Evolutionary conservation across 2,797 vertebrate species (phyloP).

Genomic region (Glyptemys insculpta): DNA sequence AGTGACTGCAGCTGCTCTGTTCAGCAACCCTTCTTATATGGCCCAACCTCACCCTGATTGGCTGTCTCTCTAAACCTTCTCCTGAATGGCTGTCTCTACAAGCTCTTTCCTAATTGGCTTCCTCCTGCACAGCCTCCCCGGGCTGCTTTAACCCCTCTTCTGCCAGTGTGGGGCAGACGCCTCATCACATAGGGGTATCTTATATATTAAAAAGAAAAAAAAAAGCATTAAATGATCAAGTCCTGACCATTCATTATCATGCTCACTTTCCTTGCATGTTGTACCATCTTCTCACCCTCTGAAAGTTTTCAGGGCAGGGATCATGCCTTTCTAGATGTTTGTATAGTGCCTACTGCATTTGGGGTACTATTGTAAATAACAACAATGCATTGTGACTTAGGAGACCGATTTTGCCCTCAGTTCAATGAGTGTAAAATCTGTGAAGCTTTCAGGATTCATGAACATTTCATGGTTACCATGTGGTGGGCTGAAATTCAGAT

Average conservation of each 20-base stretch:
- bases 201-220: neutral
- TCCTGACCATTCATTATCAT: neutral
- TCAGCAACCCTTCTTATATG: no score
- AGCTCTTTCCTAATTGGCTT: no score
- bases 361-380: neutral
- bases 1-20: no score
- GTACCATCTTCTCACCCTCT: neutral
- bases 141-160: no score
- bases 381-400: neutral
- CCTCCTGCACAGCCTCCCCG: no score
- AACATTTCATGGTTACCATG: neutral
- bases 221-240: neutral
- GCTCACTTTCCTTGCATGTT: neutral
- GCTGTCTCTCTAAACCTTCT: no score
- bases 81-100: no score
- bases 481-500: neutral
- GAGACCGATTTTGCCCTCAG: neutral
- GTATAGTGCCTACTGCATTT: neutral
- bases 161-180: no score
- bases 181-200: neutral
- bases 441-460: neutral
- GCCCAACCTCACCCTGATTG: no score
- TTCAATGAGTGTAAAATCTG: neutral
- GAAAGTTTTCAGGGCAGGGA: neutral
- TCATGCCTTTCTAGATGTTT: neutral